phyloP scores from a whole-genome alignment of 2,888 invertebrate genomes.

The Andrena bucephala region DNA sequence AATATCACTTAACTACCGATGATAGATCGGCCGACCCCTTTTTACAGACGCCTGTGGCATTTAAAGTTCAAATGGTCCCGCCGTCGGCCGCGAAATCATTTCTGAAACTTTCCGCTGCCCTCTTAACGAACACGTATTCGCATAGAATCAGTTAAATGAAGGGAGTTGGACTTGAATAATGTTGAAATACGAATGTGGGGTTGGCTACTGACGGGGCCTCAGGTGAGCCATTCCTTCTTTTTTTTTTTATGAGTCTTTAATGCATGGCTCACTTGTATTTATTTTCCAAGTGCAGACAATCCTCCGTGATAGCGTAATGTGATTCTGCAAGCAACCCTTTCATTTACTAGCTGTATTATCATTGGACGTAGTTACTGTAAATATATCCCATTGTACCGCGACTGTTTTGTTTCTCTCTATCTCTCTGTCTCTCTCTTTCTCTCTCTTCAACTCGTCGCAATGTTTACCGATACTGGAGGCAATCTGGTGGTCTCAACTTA shows the following conservation, averaged over 20 bases:
- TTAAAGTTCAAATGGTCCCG: neutral
- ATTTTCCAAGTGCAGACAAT: constrained; percentile 80
- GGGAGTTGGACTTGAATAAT: constrained; percentile 84
- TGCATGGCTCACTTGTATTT: constrained; percentile 80
- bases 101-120: constrained; percentile 51
- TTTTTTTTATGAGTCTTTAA: constrained; percentile 71
- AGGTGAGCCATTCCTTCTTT: constrained; percentile 81
- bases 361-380: constrained; percentile 31
- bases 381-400: constrained; percentile 8
- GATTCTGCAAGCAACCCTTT: constrained; percentile 67
- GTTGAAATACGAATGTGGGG: constrained; percentile 80
- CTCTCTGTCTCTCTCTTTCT: constrained; percentile 11
- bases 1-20: constrained; percentile 11
- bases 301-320: constrained; percentile 74
- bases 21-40: neutral
- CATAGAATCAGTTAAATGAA: constrained; percentile 57
- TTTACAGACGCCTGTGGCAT: neutral
- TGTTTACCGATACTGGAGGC: neutral
- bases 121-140: constrained; percentile 30
- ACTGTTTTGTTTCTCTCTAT: neutral
- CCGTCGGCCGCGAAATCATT: constrained; percentile 26
- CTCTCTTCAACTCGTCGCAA: constrained; percentile 6
- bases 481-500: neutral
- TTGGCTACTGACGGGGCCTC: constrained; percentile 82
- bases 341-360: constrained; percentile 28